These are phyloP conservation scores for Corella eumyota DNA, from an alignment of 23 tunicate genomes.

Conservation along the genomic window DNA sequence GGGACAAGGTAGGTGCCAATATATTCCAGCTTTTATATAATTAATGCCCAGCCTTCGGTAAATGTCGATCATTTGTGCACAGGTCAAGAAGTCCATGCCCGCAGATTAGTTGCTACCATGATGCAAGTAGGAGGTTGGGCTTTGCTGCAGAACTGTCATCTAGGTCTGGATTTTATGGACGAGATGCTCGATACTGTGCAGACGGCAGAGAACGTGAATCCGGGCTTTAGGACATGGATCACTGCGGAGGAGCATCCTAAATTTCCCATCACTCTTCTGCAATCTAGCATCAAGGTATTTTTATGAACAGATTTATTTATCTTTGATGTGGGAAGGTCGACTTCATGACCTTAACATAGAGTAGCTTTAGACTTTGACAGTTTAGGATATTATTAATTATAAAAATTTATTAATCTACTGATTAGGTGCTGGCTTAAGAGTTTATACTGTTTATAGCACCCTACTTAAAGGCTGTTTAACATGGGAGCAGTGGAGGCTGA, in stretches of 20 bases:
- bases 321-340: no score
- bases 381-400: no score
- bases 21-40: not conserved
- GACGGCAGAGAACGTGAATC: slow-evolving; percentile 70
- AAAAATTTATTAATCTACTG: not conserved
- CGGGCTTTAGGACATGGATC: slow-evolving; percentile 84
- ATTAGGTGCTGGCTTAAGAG: no score
- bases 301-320: not conserved
- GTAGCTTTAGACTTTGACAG: no score
- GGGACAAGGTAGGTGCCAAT: slow-evolving; percentile 99
- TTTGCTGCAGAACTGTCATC: slow-evolving; percentile 92
- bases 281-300: slow-evolving; percentile 82
- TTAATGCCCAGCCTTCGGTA: not conserved
- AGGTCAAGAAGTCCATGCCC: slow-evolving; percentile 98
- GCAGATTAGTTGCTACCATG: slow-evolving; percentile 68
- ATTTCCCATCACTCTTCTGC: slow-evolving; percentile 83
- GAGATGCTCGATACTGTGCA: slow-evolving; percentile 82
- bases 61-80: not conserved
- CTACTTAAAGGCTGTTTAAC: no score
- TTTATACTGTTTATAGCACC: no score
- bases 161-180: slow-evolving; percentile 94
- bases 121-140: slow-evolving; percentile 92
- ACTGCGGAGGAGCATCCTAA: slow-evolving; percentile 96
- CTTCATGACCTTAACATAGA: no score
- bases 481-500: no score